phyloP scores from a whole-genome alignment of 2,888 invertebrate species.

The Scaptomyza tumidula region DNA sequence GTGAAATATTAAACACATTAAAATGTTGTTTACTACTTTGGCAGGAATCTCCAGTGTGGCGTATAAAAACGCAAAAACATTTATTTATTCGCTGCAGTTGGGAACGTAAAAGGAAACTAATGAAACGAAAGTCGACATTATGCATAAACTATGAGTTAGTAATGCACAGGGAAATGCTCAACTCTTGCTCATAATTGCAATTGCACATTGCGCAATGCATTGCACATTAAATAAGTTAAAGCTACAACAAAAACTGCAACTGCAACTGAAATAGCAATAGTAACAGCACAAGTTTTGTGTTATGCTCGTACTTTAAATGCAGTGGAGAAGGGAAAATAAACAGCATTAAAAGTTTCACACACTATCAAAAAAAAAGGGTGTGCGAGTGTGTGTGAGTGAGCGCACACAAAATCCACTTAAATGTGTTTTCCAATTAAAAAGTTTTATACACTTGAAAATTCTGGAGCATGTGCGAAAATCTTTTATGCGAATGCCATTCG shows the following conservation, averaged over 20 bases:
- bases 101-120: constrained; percentile 50
- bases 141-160: constrained; percentile 76
- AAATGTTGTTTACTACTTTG: constrained; percentile 75
- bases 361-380: constrained; percentile 5
- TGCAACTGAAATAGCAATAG: constrained; percentile 9
- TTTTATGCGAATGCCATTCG: constrained; percentile 78
- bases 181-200: constrained; percentile 59
- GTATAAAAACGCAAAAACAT: constrained; percentile 41
- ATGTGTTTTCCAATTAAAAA: constrained; percentile 81
- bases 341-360: constrained; percentile 69
- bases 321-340: constrained; percentile 53
- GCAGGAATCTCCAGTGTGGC: constrained; percentile 51
- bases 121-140: constrained; percentile 69
- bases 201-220: constrained; percentile 42
- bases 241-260: constrained; percentile 9
- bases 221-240: constrained; percentile 37
- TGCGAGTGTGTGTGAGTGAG: constrained; percentile 23
- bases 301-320: constrained; percentile 61
- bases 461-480: constrained; percentile 80
- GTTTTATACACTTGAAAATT: constrained; percentile 78
- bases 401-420: constrained; percentile 74
- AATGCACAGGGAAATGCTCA: constrained; percentile 66
- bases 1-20: constrained; percentile 77
- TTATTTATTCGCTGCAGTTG: constrained; percentile 59
- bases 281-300: constrained; percentile 33